A percentile compares a stretch with the other conserved stretches of the same genome.
These are phyloP conservation scores for Epinotia bilunana DNA, from an alignment of 2,888 invertebrate species.

Conservation along the genomic window DNA sequence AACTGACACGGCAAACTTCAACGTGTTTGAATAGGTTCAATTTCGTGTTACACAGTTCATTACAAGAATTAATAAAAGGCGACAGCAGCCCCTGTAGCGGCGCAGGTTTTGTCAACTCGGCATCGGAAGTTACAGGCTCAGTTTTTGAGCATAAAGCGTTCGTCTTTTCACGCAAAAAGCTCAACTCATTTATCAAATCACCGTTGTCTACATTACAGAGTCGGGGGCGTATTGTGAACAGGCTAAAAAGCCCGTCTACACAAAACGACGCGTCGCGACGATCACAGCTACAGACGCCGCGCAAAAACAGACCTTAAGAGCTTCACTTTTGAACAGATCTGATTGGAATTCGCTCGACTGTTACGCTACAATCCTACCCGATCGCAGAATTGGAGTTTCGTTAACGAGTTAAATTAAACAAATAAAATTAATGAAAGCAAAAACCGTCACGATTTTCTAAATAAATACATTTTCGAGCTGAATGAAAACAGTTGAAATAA, in stretches of 20 bases:
- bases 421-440: slow-evolving; percentile 73
- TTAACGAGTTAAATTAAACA: slow-evolving; percentile 74
- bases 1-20: slow-evolving; percentile 41
- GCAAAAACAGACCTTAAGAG: slow-evolving; percentile 63
- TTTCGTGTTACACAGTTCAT: slow-evolving; percentile 52
- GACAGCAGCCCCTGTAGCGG: slow-evolving; percentile 59
- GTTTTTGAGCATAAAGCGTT: slow-evolving; percentile 63
- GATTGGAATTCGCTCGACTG: slow-evolving; percentile 45
- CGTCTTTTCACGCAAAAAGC: slow-evolving; percentile 72
- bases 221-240: slow-evolving; percentile 70
- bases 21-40: slow-evolving; percentile 47
- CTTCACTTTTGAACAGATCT: slow-evolving; percentile 51
- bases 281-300: slow-evolving; percentile 54
- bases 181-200: slow-evolving; percentile 78
- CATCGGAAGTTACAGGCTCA: slow-evolving; percentile 52
- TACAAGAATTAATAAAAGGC: slow-evolving; percentile 56
- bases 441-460: slow-evolving; percentile 66
- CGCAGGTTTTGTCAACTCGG: slow-evolving; percentile 67
- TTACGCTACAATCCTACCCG: slow-evolving; percentile 49
- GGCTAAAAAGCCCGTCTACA: slow-evolving; percentile 72
- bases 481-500: slow-evolving; percentile 56
- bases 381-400: slow-evolving; percentile 68
- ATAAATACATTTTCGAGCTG: slow-evolving; percentile 57
- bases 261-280: slow-evolving; percentile 64
- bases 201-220: slow-evolving; percentile 76